These are phyloP conservation scores for Creontiades dilutus DNA, from an alignment of 2,888 invertebrate genomes.

Conservation along the genomic window DNA sequence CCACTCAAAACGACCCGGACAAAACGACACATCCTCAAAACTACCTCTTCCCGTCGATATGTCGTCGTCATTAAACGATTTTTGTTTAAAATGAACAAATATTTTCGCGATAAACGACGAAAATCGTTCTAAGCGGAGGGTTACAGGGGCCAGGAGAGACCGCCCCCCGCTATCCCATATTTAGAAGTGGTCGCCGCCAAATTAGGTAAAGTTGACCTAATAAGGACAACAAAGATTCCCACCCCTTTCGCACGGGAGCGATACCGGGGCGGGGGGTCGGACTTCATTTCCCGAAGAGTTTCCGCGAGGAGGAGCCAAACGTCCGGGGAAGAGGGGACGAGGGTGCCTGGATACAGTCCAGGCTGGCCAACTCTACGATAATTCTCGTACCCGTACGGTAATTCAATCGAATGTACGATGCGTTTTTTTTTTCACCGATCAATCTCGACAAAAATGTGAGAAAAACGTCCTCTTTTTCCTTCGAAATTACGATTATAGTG, in stretches of 20 bases:
- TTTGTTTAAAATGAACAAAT: not conserved
- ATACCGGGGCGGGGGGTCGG: conserved; percentile 1
- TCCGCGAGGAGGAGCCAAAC: conserved; percentile 33
- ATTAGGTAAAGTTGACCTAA: conserved; percentile 90
- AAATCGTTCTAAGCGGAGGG: conserved; percentile 5
- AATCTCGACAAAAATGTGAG: too few relatives aligned
- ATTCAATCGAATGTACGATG: not conserved
- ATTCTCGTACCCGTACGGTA: too few relatives aligned
- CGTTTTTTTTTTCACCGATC: too few relatives aligned
- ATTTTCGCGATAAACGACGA: not conserved
- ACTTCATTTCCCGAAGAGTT: conserved; percentile 60
- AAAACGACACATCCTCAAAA: not conserved
- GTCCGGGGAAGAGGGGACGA: not conserved
- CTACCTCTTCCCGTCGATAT: not conserved
- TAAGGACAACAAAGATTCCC: conserved; percentile 82
- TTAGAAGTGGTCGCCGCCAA: conserved; percentile 89
- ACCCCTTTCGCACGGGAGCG: conserved; percentile 56
- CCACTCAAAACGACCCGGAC: not conserved
- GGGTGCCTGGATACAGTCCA: not conserved
- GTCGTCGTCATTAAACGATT: not conserved
- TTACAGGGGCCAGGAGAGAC: not conserved
- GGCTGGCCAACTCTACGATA: too few relatives aligned
- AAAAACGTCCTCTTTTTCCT: too few relatives aligned
- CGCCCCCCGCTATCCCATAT: conserved; percentile 81
- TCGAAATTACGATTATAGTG: too few relatives aligned